A percentile compares a stretch with the other conserved stretches of the same genome.
These are phyloP conservation scores for Naso thynnoides DNA, from an alignment of 2,797 vertebrate species.

Conservation along the genomic window DNA sequence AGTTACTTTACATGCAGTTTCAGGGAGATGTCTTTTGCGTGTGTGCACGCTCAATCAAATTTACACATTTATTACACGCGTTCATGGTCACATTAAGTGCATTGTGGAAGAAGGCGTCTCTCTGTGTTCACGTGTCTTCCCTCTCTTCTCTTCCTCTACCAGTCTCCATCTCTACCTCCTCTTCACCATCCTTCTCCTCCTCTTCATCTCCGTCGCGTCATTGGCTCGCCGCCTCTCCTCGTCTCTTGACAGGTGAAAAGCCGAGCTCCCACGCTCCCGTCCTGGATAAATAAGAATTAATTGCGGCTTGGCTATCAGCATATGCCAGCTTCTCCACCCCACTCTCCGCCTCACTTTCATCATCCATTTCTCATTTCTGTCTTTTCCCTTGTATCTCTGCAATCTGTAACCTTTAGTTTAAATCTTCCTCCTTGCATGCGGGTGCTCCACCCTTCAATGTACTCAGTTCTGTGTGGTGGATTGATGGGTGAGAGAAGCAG, in stretches of 20 bases:
- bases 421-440: constrained; percentile 12
- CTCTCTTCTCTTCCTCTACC: constrained; percentile 8
- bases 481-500: constrained; percentile 31
- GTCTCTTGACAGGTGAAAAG: constrained; percentile 61
- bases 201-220: constrained; percentile 26
- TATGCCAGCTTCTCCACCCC: constrained; percentile 69
- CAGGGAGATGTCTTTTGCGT: neutral
- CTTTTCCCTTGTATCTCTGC: constrained; percentile 22
- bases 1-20: neutral
- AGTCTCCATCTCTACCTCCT: constrained; percentile 2
- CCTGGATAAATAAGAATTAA: constrained; percentile 79
- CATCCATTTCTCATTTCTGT: constrained; percentile 52
- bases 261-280: constrained; percentile 56
- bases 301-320: constrained; percentile 69
- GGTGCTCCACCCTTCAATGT: constrained; percentile 18
- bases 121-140: neutral
- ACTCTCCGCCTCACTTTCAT: constrained; percentile 47
- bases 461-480: constrained; percentile 23
- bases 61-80: neutral
- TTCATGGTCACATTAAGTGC: neutral
- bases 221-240: constrained; percentile 40
- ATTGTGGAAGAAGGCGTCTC: neutral
- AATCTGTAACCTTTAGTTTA: constrained; percentile 58
- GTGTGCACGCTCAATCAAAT: neutral
- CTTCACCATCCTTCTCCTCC: constrained; percentile 1